phyloP scores from a whole-genome alignment of 2,113 vertebrate genomes.

The Morone chrysops region DNA sequence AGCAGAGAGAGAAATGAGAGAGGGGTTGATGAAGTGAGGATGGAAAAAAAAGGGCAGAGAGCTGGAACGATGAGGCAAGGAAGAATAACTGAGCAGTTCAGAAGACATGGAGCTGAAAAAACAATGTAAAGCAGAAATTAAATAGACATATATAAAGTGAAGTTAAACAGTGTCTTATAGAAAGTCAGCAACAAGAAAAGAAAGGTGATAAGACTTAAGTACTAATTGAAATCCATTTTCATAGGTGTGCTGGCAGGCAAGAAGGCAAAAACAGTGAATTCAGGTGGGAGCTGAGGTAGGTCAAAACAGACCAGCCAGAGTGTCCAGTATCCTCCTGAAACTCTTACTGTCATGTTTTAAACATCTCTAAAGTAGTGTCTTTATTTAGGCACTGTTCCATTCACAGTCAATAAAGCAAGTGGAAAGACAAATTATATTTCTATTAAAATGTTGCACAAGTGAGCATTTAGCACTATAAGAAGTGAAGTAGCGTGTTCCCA shows the following conservation, averaged over 20 bases:
- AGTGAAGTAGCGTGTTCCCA: neutral
- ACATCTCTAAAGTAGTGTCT: neutral
- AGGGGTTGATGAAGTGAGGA: slow-evolving; percentile 45
- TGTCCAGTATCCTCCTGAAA: slow-evolving; percentile 21
- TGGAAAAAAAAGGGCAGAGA: slow-evolving; percentile 14
- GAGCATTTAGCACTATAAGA: slow-evolving; percentile 1
- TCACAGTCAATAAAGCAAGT: neutral
- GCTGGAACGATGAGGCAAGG: slow-evolving; percentile 6
- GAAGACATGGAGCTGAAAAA: slow-evolving; percentile 9
- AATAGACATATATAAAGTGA: slow-evolving; percentile 28
- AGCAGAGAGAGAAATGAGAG: slow-evolving; percentile 38
- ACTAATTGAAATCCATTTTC: slow-evolving; percentile 19
- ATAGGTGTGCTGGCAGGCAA: slow-evolving; percentile 18
- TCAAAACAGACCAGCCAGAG: neutral
- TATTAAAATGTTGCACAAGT: neutral
- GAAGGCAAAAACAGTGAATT: slow-evolving; percentile 27
- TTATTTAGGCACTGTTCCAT: neutral
- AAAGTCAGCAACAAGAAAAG: neutral
- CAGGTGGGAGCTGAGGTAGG: slow-evolving; percentile 23
- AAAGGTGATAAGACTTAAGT: slow-evolving; percentile 9
- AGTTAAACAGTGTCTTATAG: slow-evolving; percentile 27
- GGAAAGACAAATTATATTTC: neutral
- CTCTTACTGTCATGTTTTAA: slow-evolving; percentile 3
- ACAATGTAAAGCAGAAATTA: slow-evolving; percentile 1
- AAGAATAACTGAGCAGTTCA: slow-evolving; percentile 22